These are phyloP conservation scores for Alcedo quadribrachys DNA, from an alignment of 2,797 vertebrate species.

Conservation along the genomic window DNA sequence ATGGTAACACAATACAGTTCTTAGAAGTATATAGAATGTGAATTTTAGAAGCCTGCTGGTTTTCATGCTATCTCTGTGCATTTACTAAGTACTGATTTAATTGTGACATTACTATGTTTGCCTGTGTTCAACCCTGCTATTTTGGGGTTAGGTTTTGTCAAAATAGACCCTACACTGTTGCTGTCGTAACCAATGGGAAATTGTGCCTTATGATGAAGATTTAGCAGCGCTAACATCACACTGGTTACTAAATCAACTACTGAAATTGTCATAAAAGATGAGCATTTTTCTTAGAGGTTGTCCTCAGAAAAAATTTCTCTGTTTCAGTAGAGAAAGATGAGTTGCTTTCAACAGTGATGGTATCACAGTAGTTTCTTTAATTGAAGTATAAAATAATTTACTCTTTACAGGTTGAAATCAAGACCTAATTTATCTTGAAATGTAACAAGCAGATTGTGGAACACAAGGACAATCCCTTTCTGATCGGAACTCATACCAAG, in stretches of 20 bases:
- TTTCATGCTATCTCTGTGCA: not conserved
- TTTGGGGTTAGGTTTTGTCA: not conserved
- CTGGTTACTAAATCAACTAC: not conserved
- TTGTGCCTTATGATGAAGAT: not conserved
- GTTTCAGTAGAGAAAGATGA: not conserved
- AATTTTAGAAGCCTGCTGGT: not conserved
- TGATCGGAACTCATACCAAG: not conserved
- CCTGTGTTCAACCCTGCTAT: not conserved
- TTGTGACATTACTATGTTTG: rapidly evolving
- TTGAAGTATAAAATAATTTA: not conserved
- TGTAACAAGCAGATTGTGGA: not conserved
- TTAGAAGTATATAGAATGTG: not conserved
- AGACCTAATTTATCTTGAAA: not conserved
- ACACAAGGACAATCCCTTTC: not conserved
- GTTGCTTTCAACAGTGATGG: not conserved
- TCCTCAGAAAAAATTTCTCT: not conserved
- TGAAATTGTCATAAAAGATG: not conserved
- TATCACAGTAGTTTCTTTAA: not conserved
- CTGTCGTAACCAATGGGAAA: not conserved
- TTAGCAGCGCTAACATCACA: not conserved
- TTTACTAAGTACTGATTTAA: not conserved
- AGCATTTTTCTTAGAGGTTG: not conserved
- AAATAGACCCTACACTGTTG: not conserved
- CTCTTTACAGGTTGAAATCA: not conserved
- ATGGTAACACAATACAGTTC: not conserved